These are phyloP conservation scores for Polyploca ridens DNA, from an alignment of 2,888 invertebrate genomes.

Conservation along the genomic window DNA sequence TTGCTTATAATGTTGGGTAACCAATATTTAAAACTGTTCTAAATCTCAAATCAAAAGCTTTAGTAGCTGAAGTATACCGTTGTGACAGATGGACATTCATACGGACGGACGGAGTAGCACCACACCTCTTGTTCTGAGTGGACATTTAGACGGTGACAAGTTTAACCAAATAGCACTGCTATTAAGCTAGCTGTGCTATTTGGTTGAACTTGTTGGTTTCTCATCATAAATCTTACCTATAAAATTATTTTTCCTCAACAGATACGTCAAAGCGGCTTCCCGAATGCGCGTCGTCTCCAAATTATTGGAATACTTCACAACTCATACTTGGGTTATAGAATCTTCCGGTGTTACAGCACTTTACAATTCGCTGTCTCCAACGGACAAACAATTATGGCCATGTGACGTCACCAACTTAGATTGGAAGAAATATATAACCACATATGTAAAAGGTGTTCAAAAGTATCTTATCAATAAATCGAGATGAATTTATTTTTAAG, in stretches of 20 bases:
- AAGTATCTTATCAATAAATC: constrained; percentile 68
- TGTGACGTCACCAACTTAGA: constrained; percentile 91
- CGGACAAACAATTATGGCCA: constrained; percentile 88
- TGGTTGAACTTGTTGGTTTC: too few relatives aligned
- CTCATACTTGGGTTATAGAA: constrained; percentile 91
- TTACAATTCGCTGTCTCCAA: constrained; percentile 81
- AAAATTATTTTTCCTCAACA: constrained; percentile 57
- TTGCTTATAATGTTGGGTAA: too few relatives aligned
- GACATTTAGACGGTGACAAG: too few relatives aligned
- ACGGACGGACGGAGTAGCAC: too few relatives aligned
- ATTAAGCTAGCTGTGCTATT: too few relatives aligned
- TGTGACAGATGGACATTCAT: too few relatives aligned
- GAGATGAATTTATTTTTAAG: background rate
- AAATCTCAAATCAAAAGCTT: too few relatives aligned
- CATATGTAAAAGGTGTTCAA: constrained; percentile 92
- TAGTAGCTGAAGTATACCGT: too few relatives aligned
- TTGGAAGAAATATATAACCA: constrained; percentile 92
- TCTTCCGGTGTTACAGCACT: constrained; percentile 88
- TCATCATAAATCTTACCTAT: too few relatives aligned
- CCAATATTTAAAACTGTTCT: too few relatives aligned
- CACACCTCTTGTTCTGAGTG: too few relatives aligned
- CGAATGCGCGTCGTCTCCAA: constrained; percentile 87
- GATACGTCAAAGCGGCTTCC: constrained; percentile 88
- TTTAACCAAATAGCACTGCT: too few relatives aligned
- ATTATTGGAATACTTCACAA: constrained; percentile 91